Percentiles rank a stretch among this genome's conserved stretches.
phyloP scores from a whole-genome alignment of 1,140 invertebrate species.

The Asobara japonica region DNA sequence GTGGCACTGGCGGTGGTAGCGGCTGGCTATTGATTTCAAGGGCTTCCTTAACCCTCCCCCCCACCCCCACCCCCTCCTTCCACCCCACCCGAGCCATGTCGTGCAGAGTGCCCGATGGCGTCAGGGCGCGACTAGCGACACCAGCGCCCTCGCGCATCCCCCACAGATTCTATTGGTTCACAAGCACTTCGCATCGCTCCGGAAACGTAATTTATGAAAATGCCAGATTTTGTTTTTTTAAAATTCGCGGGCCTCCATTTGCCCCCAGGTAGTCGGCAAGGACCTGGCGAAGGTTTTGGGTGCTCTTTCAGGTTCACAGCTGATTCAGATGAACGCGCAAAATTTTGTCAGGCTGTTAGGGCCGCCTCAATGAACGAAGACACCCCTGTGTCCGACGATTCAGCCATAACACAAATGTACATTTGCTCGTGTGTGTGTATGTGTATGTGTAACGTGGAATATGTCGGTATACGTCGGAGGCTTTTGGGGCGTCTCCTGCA shows the following conservation, averaged over 20 bases:
- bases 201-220: too few relatives aligned
- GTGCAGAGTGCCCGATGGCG: conserved; percentile 9
- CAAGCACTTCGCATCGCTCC: too few relatives aligned
- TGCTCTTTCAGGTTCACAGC: too few relatives aligned
- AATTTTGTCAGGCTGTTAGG: too few relatives aligned
- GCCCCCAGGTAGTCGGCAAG: too few relatives aligned
- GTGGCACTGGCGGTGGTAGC: conserved; percentile 53
- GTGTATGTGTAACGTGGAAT: conserved; percentile 49
- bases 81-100: conserved; percentile 48
- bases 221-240: too few relatives aligned
- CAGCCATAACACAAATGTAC: background rate
- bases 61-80: conserved; percentile 41
- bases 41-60: conserved; percentile 60
- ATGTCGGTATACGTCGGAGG: conserved; percentile 57
- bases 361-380: background rate
- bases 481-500: conserved; percentile 63
- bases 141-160: conserved; percentile 41
- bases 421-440: background rate
- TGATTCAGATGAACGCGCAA: too few relatives aligned
- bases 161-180: background rate
- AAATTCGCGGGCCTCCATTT: too few relatives aligned
- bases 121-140: conserved; percentile 27
- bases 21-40: conserved; percentile 67
- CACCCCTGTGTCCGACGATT: background rate
- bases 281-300: too few relatives aligned